Percentiles rank a stretch among this genome's conserved stretches.
Conservation (phyloP, 2,113 vertebrate genomes). For the Nannobrachium achirus region DNA sequence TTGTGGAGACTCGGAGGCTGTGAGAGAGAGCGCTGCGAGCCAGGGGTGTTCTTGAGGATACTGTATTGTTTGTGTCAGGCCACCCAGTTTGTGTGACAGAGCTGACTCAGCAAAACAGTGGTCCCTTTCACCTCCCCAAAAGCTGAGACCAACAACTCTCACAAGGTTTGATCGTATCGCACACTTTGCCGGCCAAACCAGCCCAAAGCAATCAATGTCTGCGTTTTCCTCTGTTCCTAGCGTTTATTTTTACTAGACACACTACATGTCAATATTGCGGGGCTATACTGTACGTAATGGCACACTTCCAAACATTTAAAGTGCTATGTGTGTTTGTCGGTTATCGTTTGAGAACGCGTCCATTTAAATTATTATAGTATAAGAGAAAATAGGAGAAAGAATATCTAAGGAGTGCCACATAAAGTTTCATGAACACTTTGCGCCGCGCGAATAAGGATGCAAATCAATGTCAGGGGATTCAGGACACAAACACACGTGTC, state of each 20-base stretch:
- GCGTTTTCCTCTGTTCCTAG: no score
- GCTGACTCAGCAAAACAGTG: conserved; percentile 7
- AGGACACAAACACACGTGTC: conserved; percentile 2
- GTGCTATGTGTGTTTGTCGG: no score
- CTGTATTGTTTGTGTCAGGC: no score
- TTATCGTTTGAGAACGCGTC: no score
- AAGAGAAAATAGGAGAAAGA: no score
- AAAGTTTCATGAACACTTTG: no score
- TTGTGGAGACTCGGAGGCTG: background rate
- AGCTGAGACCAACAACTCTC: conserved; percentile 5
- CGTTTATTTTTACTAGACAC: no score
- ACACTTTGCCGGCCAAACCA: background rate
- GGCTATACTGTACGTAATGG: background rate
- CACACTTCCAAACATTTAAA: background rate
- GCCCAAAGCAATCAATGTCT: background rate
- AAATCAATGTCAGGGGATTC: background rate
- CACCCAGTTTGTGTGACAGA: background rate
- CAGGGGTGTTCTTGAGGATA: background rate
- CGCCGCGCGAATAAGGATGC: no score
- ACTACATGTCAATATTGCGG: background rate
- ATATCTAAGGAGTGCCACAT: no score
- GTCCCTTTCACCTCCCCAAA: conserved; percentile 14
- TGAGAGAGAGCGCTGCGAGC: background rate
- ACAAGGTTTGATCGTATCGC: conserved; percentile 3
- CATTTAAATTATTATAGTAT: no score